These are phyloP conservation scores for Palythoa heliodiscus DNA, from an alignment of 92 coral and sea anemone species.

Conservation along the genomic window DNA sequence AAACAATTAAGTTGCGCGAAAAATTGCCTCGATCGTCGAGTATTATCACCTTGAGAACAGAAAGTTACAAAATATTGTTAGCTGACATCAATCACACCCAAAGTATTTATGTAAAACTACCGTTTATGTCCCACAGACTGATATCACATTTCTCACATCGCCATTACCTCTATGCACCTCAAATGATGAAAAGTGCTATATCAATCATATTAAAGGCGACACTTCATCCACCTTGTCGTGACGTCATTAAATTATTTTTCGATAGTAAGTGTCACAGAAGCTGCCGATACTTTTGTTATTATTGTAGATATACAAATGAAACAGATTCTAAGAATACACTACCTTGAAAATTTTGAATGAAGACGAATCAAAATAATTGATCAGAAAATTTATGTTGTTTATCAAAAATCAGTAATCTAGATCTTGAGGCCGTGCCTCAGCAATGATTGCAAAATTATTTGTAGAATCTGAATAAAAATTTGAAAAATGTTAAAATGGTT, in stretches of 20 bases:
- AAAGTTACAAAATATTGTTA: background rate
- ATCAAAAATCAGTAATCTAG: constrained; percentile 15
- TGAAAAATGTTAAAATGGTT: background rate
- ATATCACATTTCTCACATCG: too few relatives aligned
- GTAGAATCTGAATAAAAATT: constrained; percentile 22
- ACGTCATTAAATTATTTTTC: constrained; percentile 26
- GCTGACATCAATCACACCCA: background rate
- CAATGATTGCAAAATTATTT: constrained; percentile 14
- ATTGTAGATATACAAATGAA: constrained; percentile 6
- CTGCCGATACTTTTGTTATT: background rate
- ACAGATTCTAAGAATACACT: constrained; percentile 27
- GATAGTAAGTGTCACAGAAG: background rate
- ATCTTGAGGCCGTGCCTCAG: constrained; percentile 20
- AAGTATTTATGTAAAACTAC: background rate
- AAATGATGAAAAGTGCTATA: background rate
- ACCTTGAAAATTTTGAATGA: constrained; percentile 12
- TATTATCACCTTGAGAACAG: background rate
- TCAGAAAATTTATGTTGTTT: constrained; percentile 1
- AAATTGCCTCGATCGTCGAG: too few relatives aligned
- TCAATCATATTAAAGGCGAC: constrained; percentile 4
- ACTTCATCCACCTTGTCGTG: background rate
- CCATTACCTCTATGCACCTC: background rate
- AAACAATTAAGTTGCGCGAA: too few relatives aligned
- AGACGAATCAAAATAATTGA: background rate
- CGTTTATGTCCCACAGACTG: background rate